These are phyloP conservation scores for Cordilura impudica DNA, from an alignment of 2,888 invertebrate genomes.

Conservation along the genomic window DNA sequence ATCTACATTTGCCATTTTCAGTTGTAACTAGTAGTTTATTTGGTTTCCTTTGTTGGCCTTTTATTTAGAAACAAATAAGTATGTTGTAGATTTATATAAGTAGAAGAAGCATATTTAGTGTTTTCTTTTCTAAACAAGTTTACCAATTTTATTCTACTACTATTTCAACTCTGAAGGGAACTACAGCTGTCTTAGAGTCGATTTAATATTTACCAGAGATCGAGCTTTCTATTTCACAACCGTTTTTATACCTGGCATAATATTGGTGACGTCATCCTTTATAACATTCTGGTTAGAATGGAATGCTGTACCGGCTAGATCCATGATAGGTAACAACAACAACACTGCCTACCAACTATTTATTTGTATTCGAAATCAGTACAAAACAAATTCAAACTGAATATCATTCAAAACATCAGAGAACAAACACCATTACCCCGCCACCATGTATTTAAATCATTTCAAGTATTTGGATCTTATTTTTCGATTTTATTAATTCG, in stretches of 20 bases:
- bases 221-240: conserved; percentile 98
- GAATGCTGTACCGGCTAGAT: conserved; percentile 97
- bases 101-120: conserved; percentile 10
- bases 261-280: conserved; percentile 97
- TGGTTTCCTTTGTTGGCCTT: conserved; percentile 23
- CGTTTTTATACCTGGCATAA: conserved; percentile 97
- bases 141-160: conserved; percentile 31
- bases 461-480: conserved; percentile 18
- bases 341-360: conserved; percentile 47
- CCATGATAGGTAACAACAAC: conserved; percentile 89
- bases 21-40: conserved; percentile 18
- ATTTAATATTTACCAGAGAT: conserved; percentile 95
- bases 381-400: conserved; percentile 45
- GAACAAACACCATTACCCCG: conserved; percentile 9
- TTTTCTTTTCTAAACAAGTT: neutral
- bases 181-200: conserved; percentile 97
- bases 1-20: too few species aligned
- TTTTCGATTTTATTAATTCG: conserved; percentile 17
- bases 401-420: conserved; percentile 37
- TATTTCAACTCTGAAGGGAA: conserved; percentile 83
- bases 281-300: conserved; percentile 98
- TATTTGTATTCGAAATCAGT: conserved; percentile 29
- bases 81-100: conserved; percentile 19
- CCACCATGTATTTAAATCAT: neutral
- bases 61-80: neutral